These are phyloP conservation scores for Netelia inedita DNA, from an alignment of 2,888 invertebrate species.

Conservation along the genomic window DNA sequence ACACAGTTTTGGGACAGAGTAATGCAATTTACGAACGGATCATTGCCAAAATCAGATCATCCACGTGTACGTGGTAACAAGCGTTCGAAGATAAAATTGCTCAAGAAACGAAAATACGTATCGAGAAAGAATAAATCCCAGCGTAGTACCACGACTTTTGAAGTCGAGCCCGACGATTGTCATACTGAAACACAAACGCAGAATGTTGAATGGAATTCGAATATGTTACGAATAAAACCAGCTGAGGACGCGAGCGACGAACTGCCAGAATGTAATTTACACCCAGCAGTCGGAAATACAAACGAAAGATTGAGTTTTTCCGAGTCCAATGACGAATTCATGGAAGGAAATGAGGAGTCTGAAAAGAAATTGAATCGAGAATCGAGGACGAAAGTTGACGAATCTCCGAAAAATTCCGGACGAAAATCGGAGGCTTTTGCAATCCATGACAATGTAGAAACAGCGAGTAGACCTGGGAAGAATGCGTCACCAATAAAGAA, in stretches of 20 bases:
- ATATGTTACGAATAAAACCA: constrained; percentile 48
- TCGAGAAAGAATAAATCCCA: constrained; percentile 20
- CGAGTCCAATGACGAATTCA: neutral
- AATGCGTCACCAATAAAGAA: neutral
- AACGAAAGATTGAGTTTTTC: neutral
- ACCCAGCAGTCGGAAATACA: neutral
- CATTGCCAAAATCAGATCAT: neutral
- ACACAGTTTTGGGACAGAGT: constrained; percentile 65
- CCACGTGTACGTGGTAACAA: constrained; percentile 1
- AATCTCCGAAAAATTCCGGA: neutral
- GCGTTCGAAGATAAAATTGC: constrained; percentile 22
- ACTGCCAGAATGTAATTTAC: neutral
- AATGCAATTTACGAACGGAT: constrained; percentile 48
- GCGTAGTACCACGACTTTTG: constrained; percentile 42
- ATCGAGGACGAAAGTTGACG: constrained; percentile 20
- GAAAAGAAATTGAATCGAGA: constrained; percentile 21
- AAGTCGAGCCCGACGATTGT: constrained; percentile 54
- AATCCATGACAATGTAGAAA: neutral
- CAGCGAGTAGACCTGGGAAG: neutral
- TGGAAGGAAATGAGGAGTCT: constrained; percentile 11
- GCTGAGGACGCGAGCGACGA: constrained; percentile 8
- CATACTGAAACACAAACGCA: neutral
- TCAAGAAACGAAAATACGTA: constrained; percentile 21
- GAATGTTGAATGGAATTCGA: constrained; percentile 2
- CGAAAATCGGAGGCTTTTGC: neutral